A percentile compares a stretch with the other conserved stretches of the same genome.
phyloP scores from a whole-genome alignment of 2,888 invertebrate genomes.

The Agelastica alni region DNA sequence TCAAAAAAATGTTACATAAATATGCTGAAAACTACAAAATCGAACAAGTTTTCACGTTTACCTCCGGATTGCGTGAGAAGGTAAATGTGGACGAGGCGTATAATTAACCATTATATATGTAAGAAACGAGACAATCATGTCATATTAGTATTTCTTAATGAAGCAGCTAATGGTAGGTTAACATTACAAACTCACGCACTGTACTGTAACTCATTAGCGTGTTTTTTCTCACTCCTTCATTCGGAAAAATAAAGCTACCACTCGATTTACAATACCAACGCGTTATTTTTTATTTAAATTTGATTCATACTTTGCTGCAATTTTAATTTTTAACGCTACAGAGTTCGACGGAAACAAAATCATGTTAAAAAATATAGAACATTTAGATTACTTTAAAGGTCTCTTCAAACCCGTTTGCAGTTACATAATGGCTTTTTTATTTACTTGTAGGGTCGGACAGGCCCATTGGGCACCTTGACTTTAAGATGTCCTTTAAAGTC shows the following conservation, averaged over 20 bases:
- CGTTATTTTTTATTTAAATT: conserved; percentile 8
- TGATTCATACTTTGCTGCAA: too few species aligned
- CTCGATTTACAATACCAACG: conserved; percentile 9
- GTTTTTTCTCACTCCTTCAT: conserved; percentile 16
- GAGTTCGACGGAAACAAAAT: too few species aligned
- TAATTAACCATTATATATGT: conserved; percentile 55
- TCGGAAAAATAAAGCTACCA: not conserved
- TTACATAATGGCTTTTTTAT: too few species aligned
- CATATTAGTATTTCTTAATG: conserved; percentile 56
- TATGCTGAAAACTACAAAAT: conserved; percentile 29
- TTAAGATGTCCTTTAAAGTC: too few species aligned
- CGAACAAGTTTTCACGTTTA: conserved; percentile 24
- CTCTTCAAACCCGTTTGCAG: too few species aligned
- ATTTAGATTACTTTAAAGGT: too few species aligned
- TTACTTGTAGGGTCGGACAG: too few species aligned
- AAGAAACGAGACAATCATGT: conserved; percentile 55
- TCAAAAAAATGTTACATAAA: too few species aligned
- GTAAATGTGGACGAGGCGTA: conserved; percentile 49
- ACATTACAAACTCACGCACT: conserved; percentile 30
- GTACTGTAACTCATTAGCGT: conserved; percentile 41
- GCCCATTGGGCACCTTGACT: too few species aligned
- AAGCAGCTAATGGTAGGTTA: conserved; percentile 53
- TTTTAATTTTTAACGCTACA: too few species aligned
- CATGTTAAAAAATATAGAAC: too few species aligned
- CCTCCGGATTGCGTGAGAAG: conserved; percentile 48